phyloP scores from a whole-genome alignment of 2,888 invertebrate genomes.

The Machimus atricapillus region DNA sequence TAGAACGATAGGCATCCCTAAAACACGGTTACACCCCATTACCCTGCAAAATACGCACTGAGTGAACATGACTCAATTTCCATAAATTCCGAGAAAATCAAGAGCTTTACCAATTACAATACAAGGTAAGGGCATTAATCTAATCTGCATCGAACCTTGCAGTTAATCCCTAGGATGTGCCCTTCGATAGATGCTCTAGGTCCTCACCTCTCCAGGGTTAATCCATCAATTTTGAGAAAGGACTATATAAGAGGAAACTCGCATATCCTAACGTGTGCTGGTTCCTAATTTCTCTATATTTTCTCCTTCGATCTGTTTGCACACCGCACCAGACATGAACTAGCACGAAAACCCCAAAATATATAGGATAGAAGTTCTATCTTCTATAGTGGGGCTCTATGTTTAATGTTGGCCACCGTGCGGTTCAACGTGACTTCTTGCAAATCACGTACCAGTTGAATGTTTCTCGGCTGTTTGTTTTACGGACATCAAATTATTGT shows the following conservation, averaged over 20 bases:
- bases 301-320: background rate
- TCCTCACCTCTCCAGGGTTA: background rate
- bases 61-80: background rate
- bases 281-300: background rate
- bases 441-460: constrained; percentile 17
- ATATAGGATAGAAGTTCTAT: background rate
- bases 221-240: background rate
- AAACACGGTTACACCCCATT: background rate
- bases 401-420: background rate
- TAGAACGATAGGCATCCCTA: background rate
- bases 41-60: background rate
- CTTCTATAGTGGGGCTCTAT: too few relatives aligned
- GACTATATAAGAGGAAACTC: background rate
- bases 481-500: constrained; percentile 19
- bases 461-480: constrained; percentile 16
- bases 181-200: background rate
- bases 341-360: background rate
- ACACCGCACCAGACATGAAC: background rate
- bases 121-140: background rate
- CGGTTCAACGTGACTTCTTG: background rate
- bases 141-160: background rate
- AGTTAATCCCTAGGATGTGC: background rate
- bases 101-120: background rate
- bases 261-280: background rate
- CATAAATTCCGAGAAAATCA: background rate